Evolutionary conservation across 2,888 invertebrate genomes (phyloP).

Genomic region (Callinectes sapidus): DNA sequence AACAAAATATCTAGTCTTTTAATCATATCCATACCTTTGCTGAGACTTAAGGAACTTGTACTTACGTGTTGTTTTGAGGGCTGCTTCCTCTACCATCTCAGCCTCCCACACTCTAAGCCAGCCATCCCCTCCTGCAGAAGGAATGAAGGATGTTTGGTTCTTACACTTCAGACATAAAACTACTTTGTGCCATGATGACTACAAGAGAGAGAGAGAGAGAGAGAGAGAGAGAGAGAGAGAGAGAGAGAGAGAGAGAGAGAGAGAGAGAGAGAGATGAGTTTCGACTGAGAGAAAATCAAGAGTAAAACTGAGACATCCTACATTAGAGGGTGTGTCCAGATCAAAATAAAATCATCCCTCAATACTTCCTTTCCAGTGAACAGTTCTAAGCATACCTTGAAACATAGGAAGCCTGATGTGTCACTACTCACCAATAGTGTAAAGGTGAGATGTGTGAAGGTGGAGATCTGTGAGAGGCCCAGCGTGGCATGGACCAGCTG

Average conservation of each 20-base stretch:
- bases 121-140: conserved; percentile 13
- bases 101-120: conserved; percentile 38
- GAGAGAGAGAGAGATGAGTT: not conserved
- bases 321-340: too few relatives aligned
- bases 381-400: too few relatives aligned
- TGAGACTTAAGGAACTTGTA: not conserved
- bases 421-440: conserved; percentile 26
- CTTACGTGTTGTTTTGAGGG: conserved; percentile 29
- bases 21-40: not conserved
- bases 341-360: too few relatives aligned
- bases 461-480: conserved; percentile 36
- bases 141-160: not conserved
- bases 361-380: too few relatives aligned
- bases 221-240: too few relatives aligned
- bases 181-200: too few relatives aligned
- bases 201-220: too few relatives aligned
- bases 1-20: not conserved
- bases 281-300: not conserved
- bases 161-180: too few relatives aligned
- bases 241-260: too few relatives aligned
- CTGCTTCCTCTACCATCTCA: conserved; percentile 17
- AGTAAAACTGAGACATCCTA: not conserved
- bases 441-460: conserved; percentile 20
- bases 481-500: conserved; percentile 19
- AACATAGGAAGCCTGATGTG: not conserved